Evolutionary conservation across 2,888 invertebrate species (phyloP).

Genomic region (Phalera bucephala): DNA sequence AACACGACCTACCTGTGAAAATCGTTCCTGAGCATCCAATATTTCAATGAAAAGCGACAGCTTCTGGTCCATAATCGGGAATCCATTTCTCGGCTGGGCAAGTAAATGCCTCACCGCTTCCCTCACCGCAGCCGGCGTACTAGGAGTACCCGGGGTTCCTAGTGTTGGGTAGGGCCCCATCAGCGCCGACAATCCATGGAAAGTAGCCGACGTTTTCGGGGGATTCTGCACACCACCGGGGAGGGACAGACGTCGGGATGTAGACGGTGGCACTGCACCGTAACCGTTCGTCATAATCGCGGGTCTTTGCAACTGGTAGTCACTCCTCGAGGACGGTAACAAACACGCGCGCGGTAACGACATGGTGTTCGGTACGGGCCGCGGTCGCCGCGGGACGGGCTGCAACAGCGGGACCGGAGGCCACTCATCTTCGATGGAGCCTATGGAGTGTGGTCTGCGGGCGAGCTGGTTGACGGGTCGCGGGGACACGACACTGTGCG

Average conservation of each 20-base stretch:
- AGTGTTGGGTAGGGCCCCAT: constrained; percentile 52
- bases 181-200: constrained; percentile 79
- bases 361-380: constrained; percentile 64
- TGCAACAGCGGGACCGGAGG: constrained; percentile 74
- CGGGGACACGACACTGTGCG: constrained; percentile 80
- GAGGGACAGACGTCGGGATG: constrained; percentile 78
- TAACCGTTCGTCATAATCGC: constrained; percentile 78
- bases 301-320: constrained; percentile 84
- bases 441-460: constrained; percentile 85
- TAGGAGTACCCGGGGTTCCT: constrained; percentile 71
- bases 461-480: constrained; percentile 58
- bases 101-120: constrained; percentile 88
- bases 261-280: constrained; percentile 76
- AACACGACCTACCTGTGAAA: constrained; percentile 86
- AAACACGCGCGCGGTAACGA: constrained; percentile 74
- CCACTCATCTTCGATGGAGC: constrained; percentile 74
- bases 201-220: constrained; percentile 85
- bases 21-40: constrained; percentile 90
- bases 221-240: constrained; percentile 76
- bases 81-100: constrained; percentile 88
- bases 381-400: constrained; percentile 80
- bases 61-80: constrained; percentile 90
- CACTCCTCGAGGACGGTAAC: constrained; percentile 84
- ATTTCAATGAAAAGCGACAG: constrained; percentile 91
- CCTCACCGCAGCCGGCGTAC: constrained; percentile 85